A percentile compares a stretch with the other conserved stretches of the same genome.
These are phyloP conservation scores for Nannoperca obscura DNA, from an alignment of 2,797 vertebrate species.

Conservation along the genomic window DNA sequence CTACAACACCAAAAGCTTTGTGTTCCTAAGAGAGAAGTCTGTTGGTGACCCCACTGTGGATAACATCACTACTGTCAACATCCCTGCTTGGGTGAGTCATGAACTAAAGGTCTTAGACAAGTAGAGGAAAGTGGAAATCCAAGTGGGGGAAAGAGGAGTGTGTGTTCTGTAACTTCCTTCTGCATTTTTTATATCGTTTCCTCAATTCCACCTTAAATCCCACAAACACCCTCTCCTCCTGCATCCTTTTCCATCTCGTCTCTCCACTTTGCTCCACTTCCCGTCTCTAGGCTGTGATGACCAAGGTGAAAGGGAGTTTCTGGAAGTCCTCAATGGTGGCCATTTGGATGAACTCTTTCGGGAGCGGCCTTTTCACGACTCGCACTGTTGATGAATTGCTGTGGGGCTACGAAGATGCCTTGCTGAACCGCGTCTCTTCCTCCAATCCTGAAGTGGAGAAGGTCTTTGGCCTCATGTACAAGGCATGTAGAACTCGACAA, in stretches of 20 bases:
- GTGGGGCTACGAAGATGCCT: slow-evolving; percentile 85
- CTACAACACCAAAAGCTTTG: slow-evolving; percentile 82
- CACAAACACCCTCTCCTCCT: slow-evolving; percentile 8
- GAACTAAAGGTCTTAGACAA: slow-evolving; percentile 4
- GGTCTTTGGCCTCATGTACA: slow-evolving; percentile 85
- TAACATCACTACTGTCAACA: slow-evolving; percentile 83
- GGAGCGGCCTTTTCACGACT: slow-evolving; percentile 70
- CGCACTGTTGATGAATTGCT: slow-evolving; percentile 83
- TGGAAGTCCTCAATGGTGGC: slow-evolving; percentile 12
- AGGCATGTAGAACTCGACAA: slow-evolving; percentile 64
- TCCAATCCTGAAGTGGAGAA: slow-evolving; percentile 67
- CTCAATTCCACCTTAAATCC: slow-evolving; percentile 5
- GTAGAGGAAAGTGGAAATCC: slow-evolving; percentile 12
- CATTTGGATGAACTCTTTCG: slow-evolving; percentile 48
- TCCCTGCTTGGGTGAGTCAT: slow-evolving; percentile 84
- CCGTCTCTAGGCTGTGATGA: slow-evolving; percentile 82
- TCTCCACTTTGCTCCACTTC: slow-evolving; percentile 16
- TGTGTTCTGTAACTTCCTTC: slow-evolving; percentile 15
- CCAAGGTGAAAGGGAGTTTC: slow-evolving; percentile 69
- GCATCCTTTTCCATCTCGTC: not conserved
- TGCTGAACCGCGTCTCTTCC: slow-evolving; percentile 54
- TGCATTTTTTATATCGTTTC: slow-evolving; percentile 30
- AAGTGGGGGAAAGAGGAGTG: slow-evolving; percentile 20
- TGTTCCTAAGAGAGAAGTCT: slow-evolving; percentile 84
- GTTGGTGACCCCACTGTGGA: slow-evolving; percentile 83